Evolutionary conservation across 2,113 vertebrate species (phyloP).

Genomic region (Casuarius casuarius): DNA sequence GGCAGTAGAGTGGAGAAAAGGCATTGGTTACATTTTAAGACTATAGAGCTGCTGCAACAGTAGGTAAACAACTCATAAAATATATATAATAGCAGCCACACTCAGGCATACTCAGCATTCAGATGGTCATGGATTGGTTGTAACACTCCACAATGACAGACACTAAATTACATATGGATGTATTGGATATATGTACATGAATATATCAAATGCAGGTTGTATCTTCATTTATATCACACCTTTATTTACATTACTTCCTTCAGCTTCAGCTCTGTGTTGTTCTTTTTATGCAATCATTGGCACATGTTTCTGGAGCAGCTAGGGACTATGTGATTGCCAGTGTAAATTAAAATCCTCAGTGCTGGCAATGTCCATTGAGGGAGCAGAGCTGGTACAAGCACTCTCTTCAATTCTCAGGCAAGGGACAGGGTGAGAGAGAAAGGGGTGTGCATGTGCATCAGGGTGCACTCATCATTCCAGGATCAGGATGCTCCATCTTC

Average conservation of each 20-base stretch:
- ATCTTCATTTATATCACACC: background rate
- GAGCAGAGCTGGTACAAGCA: background rate
- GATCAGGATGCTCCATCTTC: background rate
- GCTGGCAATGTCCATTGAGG: background rate
- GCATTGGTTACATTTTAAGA: background rate
- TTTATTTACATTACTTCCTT: background rate
- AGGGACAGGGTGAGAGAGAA: background rate
- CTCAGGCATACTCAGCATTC: background rate
- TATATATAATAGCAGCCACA: background rate
- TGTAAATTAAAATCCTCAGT: background rate
- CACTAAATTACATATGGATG: background rate
- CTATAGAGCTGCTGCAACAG: background rate
- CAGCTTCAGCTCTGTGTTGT: background rate
- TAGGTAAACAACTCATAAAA: background rate
- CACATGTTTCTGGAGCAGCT: background rate
- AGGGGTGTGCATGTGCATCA: background rate
- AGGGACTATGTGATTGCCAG: background rate
- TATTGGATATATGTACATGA: background rate
- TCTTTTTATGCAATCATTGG: background rate
- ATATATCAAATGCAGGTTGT: background rate
- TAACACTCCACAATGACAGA: background rate
- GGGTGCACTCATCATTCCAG: background rate
- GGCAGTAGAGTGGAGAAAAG: background rate
- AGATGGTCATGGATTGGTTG: background rate
- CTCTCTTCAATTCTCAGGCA: background rate